These are phyloP conservation scores for Eumerus sabulonum DNA, from an alignment of 2,888 invertebrate species.

Conservation along the genomic window DNA sequence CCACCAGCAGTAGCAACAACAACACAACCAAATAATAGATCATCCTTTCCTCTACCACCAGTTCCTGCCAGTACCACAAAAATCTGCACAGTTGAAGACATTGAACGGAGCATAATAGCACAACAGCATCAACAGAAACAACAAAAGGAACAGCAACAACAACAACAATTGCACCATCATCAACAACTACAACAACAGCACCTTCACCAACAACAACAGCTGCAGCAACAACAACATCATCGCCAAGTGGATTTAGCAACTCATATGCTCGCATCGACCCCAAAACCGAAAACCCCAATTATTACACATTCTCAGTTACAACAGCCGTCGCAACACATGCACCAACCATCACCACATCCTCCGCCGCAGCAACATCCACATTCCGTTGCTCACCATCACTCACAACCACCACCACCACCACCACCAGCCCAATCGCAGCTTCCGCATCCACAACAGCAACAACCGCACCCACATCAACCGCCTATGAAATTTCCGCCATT, in stretches of 20 bases:
- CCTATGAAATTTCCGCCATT: slow-evolving; percentile 45
- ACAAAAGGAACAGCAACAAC: slow-evolving; percentile 69
- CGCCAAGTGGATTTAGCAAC: slow-evolving; percentile 56
- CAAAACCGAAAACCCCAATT: slow-evolving; percentile 70
- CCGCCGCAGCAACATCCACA: slow-evolving; percentile 43
- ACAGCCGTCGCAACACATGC: too few relatives aligned
- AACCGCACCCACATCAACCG: slow-evolving; percentile 56
- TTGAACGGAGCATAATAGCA: slow-evolving; percentile 77
- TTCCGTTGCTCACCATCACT: slow-evolving; percentile 75
- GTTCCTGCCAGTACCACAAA: slow-evolving; percentile 72
- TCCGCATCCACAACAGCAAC: slow-evolving; percentile 70
- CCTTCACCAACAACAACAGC: slow-evolving; percentile 73
- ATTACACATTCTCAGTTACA: slow-evolving; percentile 64
- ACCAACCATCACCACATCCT: too few relatives aligned
- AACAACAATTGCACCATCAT: slow-evolving; percentile 71
- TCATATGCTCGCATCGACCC: slow-evolving; percentile 69
- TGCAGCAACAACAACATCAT: slow-evolving; percentile 69
- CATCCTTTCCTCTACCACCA: slow-evolving; percentile 71
- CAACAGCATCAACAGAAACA: slow-evolving; percentile 75
- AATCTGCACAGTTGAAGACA: slow-evolving; percentile 78
- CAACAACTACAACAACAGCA: slow-evolving; percentile 73
- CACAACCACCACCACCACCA: slow-evolving; percentile 62
- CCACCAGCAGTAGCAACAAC: slow-evolving; percentile 24
- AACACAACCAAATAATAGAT: slow-evolving; percentile 28
- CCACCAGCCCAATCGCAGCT: slow-evolving; percentile 67